These are phyloP conservation scores for Hoplostethus mediterraneus DNA, from an alignment of 2,797 vertebrate genomes.

Conservation along the genomic window DNA sequence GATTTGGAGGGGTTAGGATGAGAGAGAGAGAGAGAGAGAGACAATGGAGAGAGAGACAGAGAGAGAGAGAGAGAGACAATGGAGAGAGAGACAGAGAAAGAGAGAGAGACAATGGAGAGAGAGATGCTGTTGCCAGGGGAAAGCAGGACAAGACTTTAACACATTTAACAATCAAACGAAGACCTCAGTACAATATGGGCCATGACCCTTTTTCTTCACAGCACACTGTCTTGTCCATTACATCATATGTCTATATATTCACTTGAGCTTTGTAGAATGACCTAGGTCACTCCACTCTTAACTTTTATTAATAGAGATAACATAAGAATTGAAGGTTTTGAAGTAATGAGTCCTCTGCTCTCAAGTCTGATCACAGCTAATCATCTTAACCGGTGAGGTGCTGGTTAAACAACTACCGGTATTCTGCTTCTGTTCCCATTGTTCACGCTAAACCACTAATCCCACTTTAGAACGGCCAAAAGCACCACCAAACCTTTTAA, in stretches of 20 bases:
- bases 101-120: not conserved
- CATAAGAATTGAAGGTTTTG: not conserved
- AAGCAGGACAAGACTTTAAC: too few relatives aligned
- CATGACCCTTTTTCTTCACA: not conserved
- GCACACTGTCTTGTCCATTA: not conserved
- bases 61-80: not conserved
- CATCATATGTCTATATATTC: not conserved
- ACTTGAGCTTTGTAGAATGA: not conserved
- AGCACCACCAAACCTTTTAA: slow-evolving; percentile 62
- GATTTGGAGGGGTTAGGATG: not conserved
- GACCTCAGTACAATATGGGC: not conserved
- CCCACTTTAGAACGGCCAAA: slow-evolving; percentile 49
- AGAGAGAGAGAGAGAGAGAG: too few relatives aligned
- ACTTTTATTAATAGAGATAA: not conserved
- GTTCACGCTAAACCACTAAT: slow-evolving; percentile 52
- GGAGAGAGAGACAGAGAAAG: not conserved
- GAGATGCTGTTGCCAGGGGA: not conserved
- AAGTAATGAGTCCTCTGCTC: not conserved
- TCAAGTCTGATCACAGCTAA: slow-evolving; percentile 1
- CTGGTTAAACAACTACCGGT: slow-evolving; percentile 17
- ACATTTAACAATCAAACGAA: too few relatives aligned
- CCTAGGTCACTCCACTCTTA: not conserved
- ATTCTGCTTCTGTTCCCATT: slow-evolving; percentile 25
- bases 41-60: not conserved
- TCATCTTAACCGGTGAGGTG: slow-evolving; percentile 15